Base-by-base conservation (phyloP, 2,113 vertebrate species). In the Nipponia nippon region DNA sequence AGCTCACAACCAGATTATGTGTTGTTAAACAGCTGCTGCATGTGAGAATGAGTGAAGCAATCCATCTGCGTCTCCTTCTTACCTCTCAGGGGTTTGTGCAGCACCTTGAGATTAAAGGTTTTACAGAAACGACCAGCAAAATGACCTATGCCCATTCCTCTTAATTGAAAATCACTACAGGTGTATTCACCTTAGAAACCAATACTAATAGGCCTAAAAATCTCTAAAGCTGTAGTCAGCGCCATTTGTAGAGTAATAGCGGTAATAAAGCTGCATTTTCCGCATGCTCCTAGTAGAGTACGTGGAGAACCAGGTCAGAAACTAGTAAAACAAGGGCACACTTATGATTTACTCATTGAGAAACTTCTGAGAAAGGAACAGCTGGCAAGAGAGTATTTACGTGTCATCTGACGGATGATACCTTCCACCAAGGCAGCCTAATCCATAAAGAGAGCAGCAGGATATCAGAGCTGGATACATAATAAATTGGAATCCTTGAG, bases 401-500 rank as follows among this genome's bases (percentile, higher is more conserved):
- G 62, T 95, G 91, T 87, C 11, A 32, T 96, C 78, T 97, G 92
- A 95, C 84, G 91, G 77, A 96, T 93, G 78, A 87, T 83, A 95
- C 86, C 81, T 96, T 95, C 83, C 67, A 95, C 91, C 73, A 87
- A 83, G 86, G 61, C 91, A 95, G 87, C 47, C 59, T 96, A 95
- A 94, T 87, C 89, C 78, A 92, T 95, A 97, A 94, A 83, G 66
- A 91, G 63, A 96, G 82, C 88, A 92, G 85, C 91, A 94, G 94
- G 95, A 71, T 96, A 95, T 75, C 86, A 89, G 93, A 94, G 55
- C 58, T 77, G 83, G 91, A 80, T 90, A 70, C 88, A 92, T 97
- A 95, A 96, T 97, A 90, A 96, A 96, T 83, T 89, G 85, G 84
- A 96, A 96, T 95, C 85, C 49, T 93, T 97, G 95, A 97, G 90